A percentile compares a stretch with the other conserved stretches of the same genome.
Evolutionary conservation across 1,140 invertebrate species (phyloP).

Genomic region (Nasonia giraulti): DNA sequence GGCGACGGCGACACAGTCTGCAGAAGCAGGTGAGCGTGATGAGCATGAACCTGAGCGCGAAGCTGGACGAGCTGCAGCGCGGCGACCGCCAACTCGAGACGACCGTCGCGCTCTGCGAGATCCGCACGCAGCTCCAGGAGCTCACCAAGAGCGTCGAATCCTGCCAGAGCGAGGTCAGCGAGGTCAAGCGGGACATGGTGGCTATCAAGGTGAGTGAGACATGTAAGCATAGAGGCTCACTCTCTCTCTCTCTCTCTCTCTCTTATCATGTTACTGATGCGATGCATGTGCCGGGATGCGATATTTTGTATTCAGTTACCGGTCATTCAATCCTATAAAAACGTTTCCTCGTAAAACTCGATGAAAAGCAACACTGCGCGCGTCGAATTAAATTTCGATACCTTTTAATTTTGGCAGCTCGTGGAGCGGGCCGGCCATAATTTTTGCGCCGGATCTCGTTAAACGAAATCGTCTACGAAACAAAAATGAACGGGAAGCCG

Average conservation of each 20-base stretch:
- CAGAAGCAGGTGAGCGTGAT: constrained; percentile 97
- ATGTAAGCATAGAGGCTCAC: neutral
- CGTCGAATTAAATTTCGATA: no score
- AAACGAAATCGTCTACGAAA: neutral
- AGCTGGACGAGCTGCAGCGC: constrained; percentile 92
- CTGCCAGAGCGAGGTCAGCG: constrained; percentile 92
- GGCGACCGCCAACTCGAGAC: constrained; percentile 91
- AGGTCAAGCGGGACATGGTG: constrained; percentile 94
- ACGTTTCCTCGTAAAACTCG: no score
- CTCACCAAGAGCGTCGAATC: constrained; percentile 94
- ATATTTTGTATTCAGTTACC: no score
- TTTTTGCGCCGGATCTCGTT: neutral
- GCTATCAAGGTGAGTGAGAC: constrained; percentile 82
- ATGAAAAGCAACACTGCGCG: no score
- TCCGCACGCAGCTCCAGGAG: constrained; percentile 91
- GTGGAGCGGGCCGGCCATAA: neutral
- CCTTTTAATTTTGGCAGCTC: no score
- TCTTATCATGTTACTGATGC: no score
- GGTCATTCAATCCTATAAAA: no score
- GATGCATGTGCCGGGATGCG: no score
- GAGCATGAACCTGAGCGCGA: constrained; percentile 94
- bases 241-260: neutral
- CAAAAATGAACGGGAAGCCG: neutral
- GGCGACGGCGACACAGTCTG: constrained; percentile 81
- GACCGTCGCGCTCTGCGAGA: constrained; percentile 91